Evolutionary conservation across 2,797 vertebrate species (phyloP), one percentile per base, ranked within the genome.

Genomic region (Kryptopterus vitreolus): DNA sequence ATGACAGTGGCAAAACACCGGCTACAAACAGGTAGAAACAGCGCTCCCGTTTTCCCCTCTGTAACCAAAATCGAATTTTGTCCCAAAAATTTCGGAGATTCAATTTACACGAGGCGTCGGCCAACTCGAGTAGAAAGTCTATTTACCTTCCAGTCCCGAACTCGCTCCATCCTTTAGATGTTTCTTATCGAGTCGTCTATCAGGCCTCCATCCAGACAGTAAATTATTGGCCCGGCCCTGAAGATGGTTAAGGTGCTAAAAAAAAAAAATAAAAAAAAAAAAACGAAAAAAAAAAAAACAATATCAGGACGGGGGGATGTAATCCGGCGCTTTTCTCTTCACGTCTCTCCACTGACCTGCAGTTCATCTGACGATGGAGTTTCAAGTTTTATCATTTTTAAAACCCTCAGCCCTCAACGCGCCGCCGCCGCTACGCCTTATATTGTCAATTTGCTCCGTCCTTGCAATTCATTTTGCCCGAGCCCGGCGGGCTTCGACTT

Each of bases 311-410:
- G 11, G 15, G 20, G n/a, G n/a, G 72, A 74, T 24, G n/a, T 38
- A 58, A 29, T 46, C 55, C 53, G 26, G 6, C 33, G 24, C 3
- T 24, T 58, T 58, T 58, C 3, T 24, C 38, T 58, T 58, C 13
- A 9, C 22, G 24, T 26, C 35, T 59, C 11, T 43, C 22, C 16
- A 11, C 4, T 58, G 71, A 38, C 33, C 53, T 58, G 13, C 52
- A 38, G 52, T 38, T 57, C 33, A 26, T 74, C 35, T 58, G 72
- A 58, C 33, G 72, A 26, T 46, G 26, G n/a, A 4, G 12, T 58
- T 58, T 16, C 38, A 58, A 59, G 72, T 59, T 59, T 58, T 43
- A 74, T 74, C n/a, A 43, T 43, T 74, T 43, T 74, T 29, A 74
- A 74, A 59, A 43, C 72, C 72, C n/a, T 3, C 8, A 43, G 38